phyloP scores from a whole-genome alignment of 2,888 invertebrate species.

The Oxystoma pomonae region DNA sequence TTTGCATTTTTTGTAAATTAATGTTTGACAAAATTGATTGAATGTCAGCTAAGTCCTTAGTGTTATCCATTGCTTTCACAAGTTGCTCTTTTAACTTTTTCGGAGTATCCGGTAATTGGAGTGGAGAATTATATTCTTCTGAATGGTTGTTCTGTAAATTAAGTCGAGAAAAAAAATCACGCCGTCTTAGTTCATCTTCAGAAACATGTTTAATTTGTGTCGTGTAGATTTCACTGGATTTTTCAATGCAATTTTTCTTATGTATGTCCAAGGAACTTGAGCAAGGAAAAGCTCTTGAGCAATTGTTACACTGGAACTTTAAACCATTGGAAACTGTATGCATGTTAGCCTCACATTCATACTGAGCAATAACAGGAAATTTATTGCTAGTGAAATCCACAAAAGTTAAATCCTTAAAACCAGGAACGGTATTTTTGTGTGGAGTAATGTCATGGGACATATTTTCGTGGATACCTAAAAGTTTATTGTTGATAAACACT shows the following conservation, averaged over 20 bases:
- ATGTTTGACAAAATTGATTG: conserved; percentile 79
- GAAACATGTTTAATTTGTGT: conserved; percentile 35
- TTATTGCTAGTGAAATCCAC: conserved; percentile 79
- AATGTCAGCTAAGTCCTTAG: conserved; percentile 80
- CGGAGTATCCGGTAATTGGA: conserved; percentile 20
- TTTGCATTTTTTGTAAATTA: conserved; percentile 61
- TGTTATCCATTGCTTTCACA: conserved; percentile 49
- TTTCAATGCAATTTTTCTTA: conserved; percentile 50
- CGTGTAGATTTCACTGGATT: conserved; percentile 28
- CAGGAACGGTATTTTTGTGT: conserved; percentile 53
- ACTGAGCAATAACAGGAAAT: conserved; percentile 73
- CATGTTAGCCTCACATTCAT: conserved; percentile 64
- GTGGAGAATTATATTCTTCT: conserved; percentile 8
- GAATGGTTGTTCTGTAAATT: conserved; percentile 70
- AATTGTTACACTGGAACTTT: conserved; percentile 66
- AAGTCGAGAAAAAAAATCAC: conserved; percentile 77
- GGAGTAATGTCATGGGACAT: conserved; percentile 52
- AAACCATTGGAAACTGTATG: conserved; percentile 51
- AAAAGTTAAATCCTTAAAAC: conserved; percentile 69
- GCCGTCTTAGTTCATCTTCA: conserved; percentile 61
- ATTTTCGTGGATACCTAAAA: conserved; percentile 66
- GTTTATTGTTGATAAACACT: conserved; percentile 68
- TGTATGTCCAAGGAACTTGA: conserved; percentile 65
- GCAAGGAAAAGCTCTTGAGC: conserved; percentile 68
- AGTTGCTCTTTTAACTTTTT: conserved; percentile 37